Evolutionary conservation across 2,888 invertebrate species (phyloP).

Genomic region (Platycnemis pennipes): DNA sequence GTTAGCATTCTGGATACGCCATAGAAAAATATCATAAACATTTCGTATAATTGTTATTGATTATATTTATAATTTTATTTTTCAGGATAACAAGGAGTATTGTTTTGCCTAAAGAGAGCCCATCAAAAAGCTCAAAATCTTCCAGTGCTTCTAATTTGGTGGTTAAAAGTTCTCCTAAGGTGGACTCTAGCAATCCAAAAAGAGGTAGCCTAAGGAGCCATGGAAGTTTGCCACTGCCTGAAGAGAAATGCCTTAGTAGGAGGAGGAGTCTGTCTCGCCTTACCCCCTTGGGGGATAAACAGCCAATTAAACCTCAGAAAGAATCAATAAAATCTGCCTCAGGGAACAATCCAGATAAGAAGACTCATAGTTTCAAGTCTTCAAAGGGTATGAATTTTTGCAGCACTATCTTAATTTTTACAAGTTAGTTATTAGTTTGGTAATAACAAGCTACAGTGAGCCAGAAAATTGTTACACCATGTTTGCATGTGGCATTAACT

Average conservation of each 20-base stretch:
- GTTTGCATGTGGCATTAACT: too few relatives aligned
- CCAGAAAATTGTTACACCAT: too few relatives aligned
- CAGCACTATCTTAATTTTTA: neutral
- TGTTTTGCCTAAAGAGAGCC: neutral
- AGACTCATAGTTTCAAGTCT: constrained; percentile 14
- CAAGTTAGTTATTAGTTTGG: too few relatives aligned
- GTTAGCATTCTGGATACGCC: too few relatives aligned
- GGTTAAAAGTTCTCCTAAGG: neutral
- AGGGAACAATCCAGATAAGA: neutral
- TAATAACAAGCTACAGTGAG: too few relatives aligned
- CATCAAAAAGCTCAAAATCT: constrained; percentile 66
- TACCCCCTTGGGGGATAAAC: neutral
- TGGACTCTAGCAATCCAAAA: neutral
- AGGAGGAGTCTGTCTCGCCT: neutral
- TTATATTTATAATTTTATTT: neutral
- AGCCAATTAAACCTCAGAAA: neutral
- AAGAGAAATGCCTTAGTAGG: neutral
- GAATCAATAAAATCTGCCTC: neutral
- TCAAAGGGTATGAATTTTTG: constrained; percentile 5
- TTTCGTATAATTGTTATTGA: too few relatives aligned
- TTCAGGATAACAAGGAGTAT: constrained; percentile 51
- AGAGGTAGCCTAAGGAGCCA: constrained; percentile 23
- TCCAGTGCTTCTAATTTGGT: constrained; percentile 38
- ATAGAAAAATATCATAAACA: too few relatives aligned
- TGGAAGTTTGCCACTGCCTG: neutral